These are phyloP conservation scores for Nudaria mundana DNA, from an alignment of 2,888 invertebrate species.

Conservation along the genomic window DNA sequence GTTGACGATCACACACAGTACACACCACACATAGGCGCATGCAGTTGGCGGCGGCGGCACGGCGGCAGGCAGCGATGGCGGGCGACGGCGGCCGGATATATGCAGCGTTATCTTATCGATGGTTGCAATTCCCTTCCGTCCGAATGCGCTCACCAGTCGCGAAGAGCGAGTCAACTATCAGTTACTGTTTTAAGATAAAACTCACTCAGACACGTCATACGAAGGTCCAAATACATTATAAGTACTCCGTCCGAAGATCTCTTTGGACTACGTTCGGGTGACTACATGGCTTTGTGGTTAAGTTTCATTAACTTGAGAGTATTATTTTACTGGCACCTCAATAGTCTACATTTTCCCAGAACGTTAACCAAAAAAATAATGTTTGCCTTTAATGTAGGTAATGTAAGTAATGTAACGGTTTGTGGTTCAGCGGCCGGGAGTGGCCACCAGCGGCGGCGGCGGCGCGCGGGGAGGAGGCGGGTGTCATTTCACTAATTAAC, in stretches of 20 bases:
- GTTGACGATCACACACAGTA: no score
- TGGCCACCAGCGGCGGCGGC: slow-evolving; percentile 21
- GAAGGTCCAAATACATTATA: background rate
- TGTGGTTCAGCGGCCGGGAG: slow-evolving; percentile 25
- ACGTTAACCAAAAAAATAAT: no score
- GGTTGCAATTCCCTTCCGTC: slow-evolving; percentile 18
- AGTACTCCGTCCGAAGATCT: background rate
- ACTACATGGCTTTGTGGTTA: no score
- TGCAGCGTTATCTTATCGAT: slow-evolving; percentile 21
- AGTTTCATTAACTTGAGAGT: no score
- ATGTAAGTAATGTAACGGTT: slow-evolving; percentile 28
- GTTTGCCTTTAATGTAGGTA: no score
- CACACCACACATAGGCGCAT: no score
- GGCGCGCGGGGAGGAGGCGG: slow-evolving; percentile 23
- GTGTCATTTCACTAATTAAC: slow-evolving; percentile 65
- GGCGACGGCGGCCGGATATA: slow-evolving; percentile 1
- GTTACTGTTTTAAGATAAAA: slow-evolving; percentile 16
- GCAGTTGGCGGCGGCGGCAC: no score
- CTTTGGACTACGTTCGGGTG: no score
- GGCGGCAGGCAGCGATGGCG: no score
- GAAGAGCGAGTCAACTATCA: slow-evolving; percentile 9
- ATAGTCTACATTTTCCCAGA: no score
- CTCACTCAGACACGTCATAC: background rate
- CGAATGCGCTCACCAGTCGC: slow-evolving; percentile 2
- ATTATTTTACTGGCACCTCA: no score